Evolutionary conservation across 2,113 vertebrate genomes (phyloP).

Genomic region (Gulo gulo): DNA sequence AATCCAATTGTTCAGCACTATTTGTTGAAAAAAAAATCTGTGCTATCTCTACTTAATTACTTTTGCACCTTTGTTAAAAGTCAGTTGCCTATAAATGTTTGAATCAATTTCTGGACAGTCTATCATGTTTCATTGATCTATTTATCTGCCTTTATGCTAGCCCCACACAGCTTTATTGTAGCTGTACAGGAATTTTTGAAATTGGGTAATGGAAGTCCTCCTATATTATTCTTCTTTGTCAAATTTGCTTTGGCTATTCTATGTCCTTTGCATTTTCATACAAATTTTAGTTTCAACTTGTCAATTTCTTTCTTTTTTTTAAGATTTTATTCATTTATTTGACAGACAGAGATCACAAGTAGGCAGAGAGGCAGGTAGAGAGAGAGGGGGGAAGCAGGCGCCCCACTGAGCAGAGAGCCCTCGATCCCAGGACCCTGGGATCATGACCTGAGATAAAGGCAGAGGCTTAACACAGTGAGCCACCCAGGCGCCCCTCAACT

Average conservation of each 20-base stretch:
- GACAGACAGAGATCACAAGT: too few relatives aligned
- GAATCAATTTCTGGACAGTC: not conserved
- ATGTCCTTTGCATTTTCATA: not conserved
- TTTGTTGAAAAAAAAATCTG: not conserved
- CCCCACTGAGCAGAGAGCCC: too few relatives aligned
- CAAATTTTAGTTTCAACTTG: not conserved
- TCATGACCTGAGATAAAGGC: too few relatives aligned
- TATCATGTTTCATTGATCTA: not conserved
- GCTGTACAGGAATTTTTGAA: not conserved
- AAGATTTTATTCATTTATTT: too few relatives aligned
- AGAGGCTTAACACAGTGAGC: too few relatives aligned
- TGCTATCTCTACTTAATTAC: not conserved
- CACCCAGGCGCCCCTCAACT: not conserved
- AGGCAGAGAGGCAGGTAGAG: too few relatives aligned
- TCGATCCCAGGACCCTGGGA: too few relatives aligned
- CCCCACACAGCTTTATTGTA: not conserved
- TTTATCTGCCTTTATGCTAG: not conserved
- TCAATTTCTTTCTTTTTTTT: not conserved
- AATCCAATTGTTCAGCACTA: not conserved
- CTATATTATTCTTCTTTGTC: not conserved
- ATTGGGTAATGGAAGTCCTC: not conserved
- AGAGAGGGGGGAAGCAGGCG: too few relatives aligned
- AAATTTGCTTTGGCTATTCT: not conserved
- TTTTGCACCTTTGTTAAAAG: not conserved
- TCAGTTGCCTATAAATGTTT: not conserved